A percentile compares a stretch with the other conserved stretches of the same genome.
phyloP scores from a whole-genome alignment of 2,888 invertebrate species.

The Phorcus lineatus region DNA sequence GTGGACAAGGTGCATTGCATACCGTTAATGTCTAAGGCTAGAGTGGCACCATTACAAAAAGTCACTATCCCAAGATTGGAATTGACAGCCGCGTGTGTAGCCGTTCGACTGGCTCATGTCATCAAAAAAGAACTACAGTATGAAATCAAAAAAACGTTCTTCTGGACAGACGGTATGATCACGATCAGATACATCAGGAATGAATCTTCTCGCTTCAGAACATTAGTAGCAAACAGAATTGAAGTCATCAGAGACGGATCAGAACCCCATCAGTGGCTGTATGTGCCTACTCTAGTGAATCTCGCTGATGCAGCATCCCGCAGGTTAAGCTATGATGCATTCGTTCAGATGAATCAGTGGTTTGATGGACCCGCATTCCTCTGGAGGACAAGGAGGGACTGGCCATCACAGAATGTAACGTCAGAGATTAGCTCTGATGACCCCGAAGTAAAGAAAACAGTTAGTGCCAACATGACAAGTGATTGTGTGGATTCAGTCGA shows the following conservation, averaged over 20 bases:
- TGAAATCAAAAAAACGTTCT: neutral
- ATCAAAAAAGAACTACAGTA: neutral
- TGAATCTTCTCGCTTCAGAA: slow-evolving; percentile 18
- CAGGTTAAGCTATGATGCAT: neutral
- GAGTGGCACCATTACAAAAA: slow-evolving; percentile 13
- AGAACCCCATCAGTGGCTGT: neutral
- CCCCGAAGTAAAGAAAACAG: slow-evolving; percentile 12
- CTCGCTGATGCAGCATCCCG: neutral
- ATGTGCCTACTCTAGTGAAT: neutral
- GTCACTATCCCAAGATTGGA: slow-evolving; percentile 18
- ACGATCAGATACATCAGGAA: slow-evolving; percentile 14
- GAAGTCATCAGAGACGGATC: slow-evolving; percentile 2
- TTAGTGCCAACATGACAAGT: neutral
- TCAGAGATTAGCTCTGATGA: neutral
- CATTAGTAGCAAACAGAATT: slow-evolving; percentile 24
- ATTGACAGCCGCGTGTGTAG: slow-evolving; percentile 6
- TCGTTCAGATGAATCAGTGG: neutral
- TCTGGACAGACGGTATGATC: neutral
- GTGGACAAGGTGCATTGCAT: neutral
- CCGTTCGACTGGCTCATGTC: neutral
- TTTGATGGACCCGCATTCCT: neutral
- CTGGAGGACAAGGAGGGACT: neutral
- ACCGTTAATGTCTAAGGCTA: neutral
- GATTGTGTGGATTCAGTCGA: neutral
- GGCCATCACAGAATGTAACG: neutral